Conservation (phyloP, 2,888 invertebrate genomes). For the Agriotes lineatus region DNA sequence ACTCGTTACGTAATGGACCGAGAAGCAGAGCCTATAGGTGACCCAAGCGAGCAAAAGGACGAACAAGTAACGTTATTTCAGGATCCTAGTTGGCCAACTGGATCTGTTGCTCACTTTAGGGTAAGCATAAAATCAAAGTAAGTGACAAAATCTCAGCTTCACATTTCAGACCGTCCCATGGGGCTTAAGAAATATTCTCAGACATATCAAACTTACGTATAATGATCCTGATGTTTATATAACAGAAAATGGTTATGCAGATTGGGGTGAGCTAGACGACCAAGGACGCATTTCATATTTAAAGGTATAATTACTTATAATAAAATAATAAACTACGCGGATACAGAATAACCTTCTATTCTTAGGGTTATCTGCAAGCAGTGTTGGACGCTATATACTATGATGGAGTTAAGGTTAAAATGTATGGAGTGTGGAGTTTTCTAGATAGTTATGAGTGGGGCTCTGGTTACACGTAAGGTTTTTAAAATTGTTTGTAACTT, state of each 20-base stretch:
- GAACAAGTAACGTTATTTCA: constrained; percentile 56
- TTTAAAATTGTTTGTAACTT: no score
- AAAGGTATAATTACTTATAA: constrained; percentile 46
- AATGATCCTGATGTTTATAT: constrained; percentile 63
- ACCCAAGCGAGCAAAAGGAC: constrained; percentile 53
- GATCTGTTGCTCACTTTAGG: not conserved
- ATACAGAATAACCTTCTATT: not conserved
- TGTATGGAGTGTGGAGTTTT: constrained; percentile 73
- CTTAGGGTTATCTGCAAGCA: constrained; percentile 11
- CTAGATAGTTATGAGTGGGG: constrained; percentile 76
- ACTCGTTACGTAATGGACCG: constrained; percentile 25
- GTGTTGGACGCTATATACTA: constrained; percentile 54
- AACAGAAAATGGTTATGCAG: constrained; percentile 66
- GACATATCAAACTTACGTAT: constrained; percentile 62
- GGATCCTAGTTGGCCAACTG: constrained; percentile 9
- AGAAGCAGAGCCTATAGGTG: not conserved
- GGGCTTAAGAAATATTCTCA: constrained; percentile 70
- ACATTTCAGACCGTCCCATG: constrained; percentile 68
- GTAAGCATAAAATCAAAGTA: not conserved
- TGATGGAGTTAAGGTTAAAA: constrained; percentile 67
- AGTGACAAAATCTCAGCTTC: constrained; percentile 64
- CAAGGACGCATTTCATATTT: constrained; percentile 63
- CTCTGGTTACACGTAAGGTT: constrained; percentile 56
- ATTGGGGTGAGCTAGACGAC: constrained; percentile 64
- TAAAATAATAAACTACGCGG: no score